phyloP scores from a whole-genome alignment of 2,797 vertebrate genomes.

The Phyllotis vaccarum region DNA sequence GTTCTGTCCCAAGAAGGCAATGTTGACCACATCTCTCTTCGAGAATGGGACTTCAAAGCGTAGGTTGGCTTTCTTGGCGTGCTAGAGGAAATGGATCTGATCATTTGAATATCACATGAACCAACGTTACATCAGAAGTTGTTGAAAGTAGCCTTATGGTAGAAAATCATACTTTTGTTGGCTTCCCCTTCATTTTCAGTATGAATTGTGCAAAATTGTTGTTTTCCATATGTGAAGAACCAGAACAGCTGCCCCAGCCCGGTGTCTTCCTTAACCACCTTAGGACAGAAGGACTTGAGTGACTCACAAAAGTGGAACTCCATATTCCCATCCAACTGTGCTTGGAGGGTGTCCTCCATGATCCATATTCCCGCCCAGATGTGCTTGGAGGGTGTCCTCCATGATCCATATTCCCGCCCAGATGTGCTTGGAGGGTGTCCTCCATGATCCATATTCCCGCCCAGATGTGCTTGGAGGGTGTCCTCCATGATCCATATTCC shows the following conservation, averaged over 20 bases:
- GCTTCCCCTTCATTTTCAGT: neutral
- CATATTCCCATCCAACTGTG: neutral
- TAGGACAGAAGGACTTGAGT: neutral
- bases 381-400: no score
- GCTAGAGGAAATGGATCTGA: neutral
- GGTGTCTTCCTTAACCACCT: neutral
- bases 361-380: no score
- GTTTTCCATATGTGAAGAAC: constrained; percentile 32
- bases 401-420: neutral
- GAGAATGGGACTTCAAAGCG: neutral
- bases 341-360: neutral
- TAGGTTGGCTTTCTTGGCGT: neutral
- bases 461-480: no score
- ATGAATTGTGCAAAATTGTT: neutral
- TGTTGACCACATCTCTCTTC: neutral
- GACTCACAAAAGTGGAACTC: neutral
- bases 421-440: neutral
- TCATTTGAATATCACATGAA: neutral
- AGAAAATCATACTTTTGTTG: neutral
- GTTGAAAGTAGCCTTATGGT: neutral
- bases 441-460: no score
- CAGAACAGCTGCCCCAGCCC: neutral
- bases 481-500: neutral
- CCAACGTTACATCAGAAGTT: neutral
- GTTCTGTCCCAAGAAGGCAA: neutral